phyloP scores from a whole-genome alignment of 1,140 invertebrate genomes.

The Drosophila varians region DNA sequence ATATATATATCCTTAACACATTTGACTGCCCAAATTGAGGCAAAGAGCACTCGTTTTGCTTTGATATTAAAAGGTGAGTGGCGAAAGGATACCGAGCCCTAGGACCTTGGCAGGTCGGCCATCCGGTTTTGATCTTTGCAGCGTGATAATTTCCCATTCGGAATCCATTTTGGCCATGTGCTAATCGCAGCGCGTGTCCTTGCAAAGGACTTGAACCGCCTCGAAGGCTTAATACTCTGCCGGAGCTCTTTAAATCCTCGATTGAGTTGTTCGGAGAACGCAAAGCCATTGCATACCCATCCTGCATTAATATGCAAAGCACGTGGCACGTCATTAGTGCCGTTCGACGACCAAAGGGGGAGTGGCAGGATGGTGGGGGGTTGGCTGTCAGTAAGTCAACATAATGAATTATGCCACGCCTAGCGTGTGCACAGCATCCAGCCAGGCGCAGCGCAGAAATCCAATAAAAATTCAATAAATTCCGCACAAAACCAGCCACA shows the following conservation, averaged over 20 bases:
- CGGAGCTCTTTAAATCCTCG: conserved; percentile 64
- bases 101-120: background rate
- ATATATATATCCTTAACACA: background rate
- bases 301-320: conserved; percentile 75
- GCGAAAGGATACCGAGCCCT: background rate
- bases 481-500: conserved; percentile 58
- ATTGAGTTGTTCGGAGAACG: conserved; percentile 68
- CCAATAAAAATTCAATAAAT: conserved; percentile 83
- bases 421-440: conserved; percentile 74
- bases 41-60: background rate
- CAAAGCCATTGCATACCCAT: conserved; percentile 19
- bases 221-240: background rate
- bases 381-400: conserved; percentile 54
- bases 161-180: conserved; percentile 8
- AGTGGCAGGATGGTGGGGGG: background rate
- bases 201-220: background rate
- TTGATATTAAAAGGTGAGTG: conserved; percentile 29
- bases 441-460: conserved; percentile 59
- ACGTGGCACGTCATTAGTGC: conserved; percentile 51
- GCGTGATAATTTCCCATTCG: conserved; percentile 44
- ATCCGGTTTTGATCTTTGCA: conserved; percentile 59
- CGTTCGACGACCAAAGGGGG: conserved; percentile 7
- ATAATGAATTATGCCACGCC: conserved; percentile 82
- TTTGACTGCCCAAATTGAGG: conserved; percentile 19
- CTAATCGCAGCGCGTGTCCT: conserved; percentile 22